phyloP scores from a whole-genome alignment of 2,888 invertebrate genomes.

The Microchrysa polita region DNA sequence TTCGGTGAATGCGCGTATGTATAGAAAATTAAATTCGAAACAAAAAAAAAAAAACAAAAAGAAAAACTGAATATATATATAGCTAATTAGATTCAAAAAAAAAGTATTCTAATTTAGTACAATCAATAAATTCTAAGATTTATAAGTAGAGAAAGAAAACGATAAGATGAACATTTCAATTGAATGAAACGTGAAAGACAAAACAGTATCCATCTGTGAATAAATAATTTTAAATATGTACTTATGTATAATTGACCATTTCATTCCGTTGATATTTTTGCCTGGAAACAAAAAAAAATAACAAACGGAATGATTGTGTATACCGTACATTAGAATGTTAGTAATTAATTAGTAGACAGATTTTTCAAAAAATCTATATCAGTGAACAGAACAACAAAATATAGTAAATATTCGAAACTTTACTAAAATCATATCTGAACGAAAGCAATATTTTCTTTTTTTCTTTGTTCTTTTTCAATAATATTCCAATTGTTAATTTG shows the following conservation, averaged over 20 bases:
- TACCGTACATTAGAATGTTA: not conserved
- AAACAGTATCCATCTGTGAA: conserved; percentile 43
- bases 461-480: no score
- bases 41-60: not conserved
- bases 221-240: conserved; percentile 33
- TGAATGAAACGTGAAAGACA: conserved; percentile 20
- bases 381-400: no score
- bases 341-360: not conserved
- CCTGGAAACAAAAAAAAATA: conserved; percentile 7
- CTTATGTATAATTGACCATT: conserved; percentile 1
- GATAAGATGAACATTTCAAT: not conserved
- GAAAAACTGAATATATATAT: not conserved
- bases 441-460: conserved; percentile 37
- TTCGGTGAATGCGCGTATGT: not conserved
- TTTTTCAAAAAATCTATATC: conserved; percentile 2
- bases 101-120: conserved; percentile 25
- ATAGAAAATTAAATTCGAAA: not conserved
- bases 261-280: conserved; percentile 17
- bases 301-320: not conserved
- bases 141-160: not conserved
- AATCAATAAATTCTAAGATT: conserved; percentile 21
- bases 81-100: no score
- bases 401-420: no score
- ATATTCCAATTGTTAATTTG: no score
- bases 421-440: conserved; percentile 34